Percentiles rank a stretch among this genome's conserved stretches.
phyloP scores from a whole-genome alignment of 2,797 vertebrate species.

The Calcarius lapponicus region DNA sequence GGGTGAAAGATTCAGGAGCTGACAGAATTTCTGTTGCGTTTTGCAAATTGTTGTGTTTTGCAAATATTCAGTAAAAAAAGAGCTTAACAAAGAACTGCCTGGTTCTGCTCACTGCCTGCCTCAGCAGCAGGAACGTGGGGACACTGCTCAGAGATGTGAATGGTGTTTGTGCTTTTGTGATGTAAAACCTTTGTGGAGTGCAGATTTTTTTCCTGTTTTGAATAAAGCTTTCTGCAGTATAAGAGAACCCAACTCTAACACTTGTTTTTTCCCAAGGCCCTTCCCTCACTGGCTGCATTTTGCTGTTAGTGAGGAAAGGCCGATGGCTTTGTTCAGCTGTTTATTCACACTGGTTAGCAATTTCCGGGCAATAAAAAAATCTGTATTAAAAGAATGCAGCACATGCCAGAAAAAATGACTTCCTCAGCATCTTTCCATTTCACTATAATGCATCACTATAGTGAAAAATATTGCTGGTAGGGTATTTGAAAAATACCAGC shows the following conservation, averaged over 20 bases:
- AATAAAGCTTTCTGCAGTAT: neutral
- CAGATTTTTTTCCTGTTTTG: neutral
- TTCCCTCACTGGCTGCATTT: neutral
- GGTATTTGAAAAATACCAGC: conserved; percentile 26
- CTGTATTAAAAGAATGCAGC: conserved; percentile 41
- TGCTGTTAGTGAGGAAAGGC: neutral
- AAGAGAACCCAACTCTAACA: neutral
- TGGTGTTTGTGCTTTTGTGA: neutral
- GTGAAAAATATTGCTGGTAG: conserved; percentile 26
- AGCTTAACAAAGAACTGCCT: neutral
- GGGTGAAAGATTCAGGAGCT: neutral
- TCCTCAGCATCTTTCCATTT: conserved; percentile 56
- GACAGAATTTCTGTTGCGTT: neutral
- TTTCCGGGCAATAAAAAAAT: conserved; percentile 34
- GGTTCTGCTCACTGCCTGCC: neutral
- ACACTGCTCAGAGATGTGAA: neutral
- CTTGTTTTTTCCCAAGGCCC: neutral
- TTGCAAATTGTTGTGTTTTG: neutral
- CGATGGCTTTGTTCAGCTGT: conserved; percentile 17
- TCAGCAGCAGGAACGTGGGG: neutral
- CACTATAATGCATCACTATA: neutral
- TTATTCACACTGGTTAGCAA: conserved; percentile 33
- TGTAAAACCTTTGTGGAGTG: neutral
- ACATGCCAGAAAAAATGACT: conserved; percentile 8
- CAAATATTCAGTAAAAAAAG: neutral